Conservation (phyloP, 2,113 vertebrate genomes). For the Stegostoma tigrinum region DNA sequence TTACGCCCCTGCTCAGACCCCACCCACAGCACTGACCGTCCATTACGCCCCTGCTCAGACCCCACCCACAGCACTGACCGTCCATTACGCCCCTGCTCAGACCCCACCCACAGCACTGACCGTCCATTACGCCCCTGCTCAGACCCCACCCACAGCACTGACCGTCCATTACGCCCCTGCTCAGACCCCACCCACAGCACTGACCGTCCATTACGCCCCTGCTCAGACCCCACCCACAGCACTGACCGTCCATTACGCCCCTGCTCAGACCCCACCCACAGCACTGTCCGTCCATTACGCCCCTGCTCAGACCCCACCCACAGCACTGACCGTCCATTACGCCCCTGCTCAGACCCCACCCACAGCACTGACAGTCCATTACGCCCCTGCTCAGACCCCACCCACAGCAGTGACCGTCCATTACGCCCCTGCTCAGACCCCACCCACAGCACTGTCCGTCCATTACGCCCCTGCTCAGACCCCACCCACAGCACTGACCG, state of each 20-base stretch:
- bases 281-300: fast-evolving
- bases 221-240: neutral
- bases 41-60: neutral
- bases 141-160: no score
- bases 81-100: neutral
- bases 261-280: neutral
- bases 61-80: neutral
- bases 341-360: neutral
- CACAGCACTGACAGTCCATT: fast-evolving
- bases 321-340: fast-evolving
- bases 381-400: neutral
- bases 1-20: neutral
- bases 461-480: neutral
- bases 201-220: neutral
- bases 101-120: neutral
- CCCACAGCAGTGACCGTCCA: fast-evolving
- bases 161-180: neutral
- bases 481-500: neutral
- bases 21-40: no score
- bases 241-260: no score
- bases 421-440: neutral
- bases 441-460: neutral
- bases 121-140: neutral
- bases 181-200: neutral
- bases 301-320: neutral